Base-by-base conservation (phyloP, 2,113 vertebrate species). In the Misgurnus mizolepis region DNA sequence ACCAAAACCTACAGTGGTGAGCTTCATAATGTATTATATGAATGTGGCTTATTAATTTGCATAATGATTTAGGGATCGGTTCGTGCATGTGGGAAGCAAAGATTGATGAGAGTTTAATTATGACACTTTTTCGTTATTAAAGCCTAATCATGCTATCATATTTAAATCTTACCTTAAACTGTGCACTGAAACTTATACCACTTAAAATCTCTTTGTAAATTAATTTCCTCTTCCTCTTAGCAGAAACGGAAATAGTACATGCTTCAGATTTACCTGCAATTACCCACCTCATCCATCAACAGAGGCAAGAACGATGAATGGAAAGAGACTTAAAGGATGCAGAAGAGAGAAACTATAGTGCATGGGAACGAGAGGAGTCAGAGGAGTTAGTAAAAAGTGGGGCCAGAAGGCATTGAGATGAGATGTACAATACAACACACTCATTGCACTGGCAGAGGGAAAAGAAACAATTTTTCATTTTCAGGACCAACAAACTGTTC, bases 81-180 rank as follows among this genome's bases (percentile, higher is more conserved):
- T 91, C 76, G 83, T 79, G 85, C 88, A 84, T 82, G 83, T 22
- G 86, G 89, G 86, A 88, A 81, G 64, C 72, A 27, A 70, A 88
- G 87, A 94, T 92, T 92, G 89, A 93, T 93, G 87, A 84, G 85
- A 91, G 91, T 93, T 90, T 94, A 94, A 94, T 93, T 92, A 92
- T 87, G 88, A 90, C 89, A 92, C 70, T 71, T 88, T 89, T 92
- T 84, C 86, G 89, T 93, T 92, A 92, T 91, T 91, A 92, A 92
- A 90, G 68, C 67, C 82, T 92, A 91, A 93, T 93, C 89, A 90
- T 87, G 88, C 90, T 89, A 90, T 92, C 90, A 91, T 92, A 88
- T 90, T 88, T 87, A 90, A 88, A 85, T 89, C 87, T 86, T 89
- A 91, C 89, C 90, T 91, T 93, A 91, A 65, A 85, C 85, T 79